A percentile compares a stretch with the other conserved stretches of the same genome.
Conservation (phyloP, 1,140 invertebrate genomes). For the Drosophila auraria region DNA sequence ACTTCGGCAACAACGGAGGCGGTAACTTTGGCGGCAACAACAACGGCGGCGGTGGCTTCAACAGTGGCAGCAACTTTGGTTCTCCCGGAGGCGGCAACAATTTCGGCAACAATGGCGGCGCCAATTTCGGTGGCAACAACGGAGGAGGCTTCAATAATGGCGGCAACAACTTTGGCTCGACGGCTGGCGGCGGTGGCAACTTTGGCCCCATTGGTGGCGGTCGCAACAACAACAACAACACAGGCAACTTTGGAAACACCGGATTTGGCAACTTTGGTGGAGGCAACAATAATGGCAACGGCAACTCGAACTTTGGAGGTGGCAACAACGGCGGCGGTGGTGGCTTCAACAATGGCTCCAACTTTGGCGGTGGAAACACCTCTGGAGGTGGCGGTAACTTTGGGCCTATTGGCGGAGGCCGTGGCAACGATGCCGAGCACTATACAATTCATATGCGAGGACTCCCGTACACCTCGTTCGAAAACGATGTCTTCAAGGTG, state of each 20-base stretch:
- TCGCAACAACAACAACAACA: constrained; percentile 67
- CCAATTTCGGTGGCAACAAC: constrained; percentile 49
- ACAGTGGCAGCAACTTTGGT: constrained; percentile 53
- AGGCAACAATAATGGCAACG: constrained; percentile 49
- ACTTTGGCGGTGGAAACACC: constrained; percentile 31
- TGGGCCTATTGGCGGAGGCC: constrained; percentile 66
- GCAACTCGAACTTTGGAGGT: constrained; percentile 38
- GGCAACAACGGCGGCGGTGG: constrained; percentile 44
- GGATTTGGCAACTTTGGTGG: constrained; percentile 53
- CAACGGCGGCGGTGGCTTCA: constrained; percentile 55
- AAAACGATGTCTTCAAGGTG: constrained; percentile 83
- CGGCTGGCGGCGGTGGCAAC: constrained; percentile 37
- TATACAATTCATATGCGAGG: constrained; percentile 81
- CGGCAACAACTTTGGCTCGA: constrained; percentile 56
- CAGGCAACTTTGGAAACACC: constrained; percentile 47
- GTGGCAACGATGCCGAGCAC: constrained; percentile 67
- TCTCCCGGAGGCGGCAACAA: constrained; percentile 47
- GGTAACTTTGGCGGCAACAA: constrained; percentile 70
- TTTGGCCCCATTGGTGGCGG: constrained; percentile 65
- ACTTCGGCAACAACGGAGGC: constrained; percentile 68
- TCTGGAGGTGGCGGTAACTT: constrained; percentile 62
- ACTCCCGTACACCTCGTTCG: constrained; percentile 80
- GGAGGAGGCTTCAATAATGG: constrained; percentile 55
- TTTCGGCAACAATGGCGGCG: constrained; percentile 58
- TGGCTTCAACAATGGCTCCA: constrained; percentile 52